These are phyloP conservation scores for Montipora cactus DNA, from an alignment of 64 coral and sea anemone genomes.

Conservation along the genomic window DNA sequence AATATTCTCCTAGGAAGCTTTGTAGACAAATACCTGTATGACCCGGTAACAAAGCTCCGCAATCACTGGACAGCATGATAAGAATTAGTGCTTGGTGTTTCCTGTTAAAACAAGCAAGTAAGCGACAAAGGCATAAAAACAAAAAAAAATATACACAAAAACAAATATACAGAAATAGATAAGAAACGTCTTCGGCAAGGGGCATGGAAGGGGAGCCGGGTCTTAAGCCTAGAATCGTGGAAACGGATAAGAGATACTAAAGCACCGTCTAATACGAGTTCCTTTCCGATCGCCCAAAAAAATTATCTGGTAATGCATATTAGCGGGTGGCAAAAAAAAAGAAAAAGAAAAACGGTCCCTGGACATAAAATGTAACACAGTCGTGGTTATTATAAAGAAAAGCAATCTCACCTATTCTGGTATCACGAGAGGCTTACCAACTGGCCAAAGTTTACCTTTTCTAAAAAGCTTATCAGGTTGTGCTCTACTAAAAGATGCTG, in stretches of 20 bases:
- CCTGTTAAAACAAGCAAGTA: not conserved
- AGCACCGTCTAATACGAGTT: not conserved
- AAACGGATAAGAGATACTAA: not conserved
- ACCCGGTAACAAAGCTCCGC: not conserved
- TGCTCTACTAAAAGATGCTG: constrained; percentile 2
- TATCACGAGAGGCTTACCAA: not conserved
- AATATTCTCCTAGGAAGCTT: not conserved
- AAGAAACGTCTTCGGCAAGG: not conserved
- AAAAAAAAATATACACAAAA: not conserved
- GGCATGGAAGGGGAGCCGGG: not conserved
- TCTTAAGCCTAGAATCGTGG: not conserved
- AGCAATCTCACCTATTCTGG: not conserved
- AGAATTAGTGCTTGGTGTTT: not conserved
- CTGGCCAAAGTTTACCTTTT: constrained; percentile 19
- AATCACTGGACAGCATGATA: not conserved
- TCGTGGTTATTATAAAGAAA: not conserved
- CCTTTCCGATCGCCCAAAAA: not conserved
- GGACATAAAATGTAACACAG: not conserved
- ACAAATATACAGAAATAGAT: not conserved
- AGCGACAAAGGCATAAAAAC: not conserved
- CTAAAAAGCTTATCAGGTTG: constrained; percentile 23
- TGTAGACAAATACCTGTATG: not conserved
- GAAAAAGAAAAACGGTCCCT: not conserved
- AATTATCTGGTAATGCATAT: not conserved
- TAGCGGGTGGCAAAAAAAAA: not conserved